Conservation (phyloP, 2,113 vertebrate genomes). For the Callithrix jacchus region DNA sequence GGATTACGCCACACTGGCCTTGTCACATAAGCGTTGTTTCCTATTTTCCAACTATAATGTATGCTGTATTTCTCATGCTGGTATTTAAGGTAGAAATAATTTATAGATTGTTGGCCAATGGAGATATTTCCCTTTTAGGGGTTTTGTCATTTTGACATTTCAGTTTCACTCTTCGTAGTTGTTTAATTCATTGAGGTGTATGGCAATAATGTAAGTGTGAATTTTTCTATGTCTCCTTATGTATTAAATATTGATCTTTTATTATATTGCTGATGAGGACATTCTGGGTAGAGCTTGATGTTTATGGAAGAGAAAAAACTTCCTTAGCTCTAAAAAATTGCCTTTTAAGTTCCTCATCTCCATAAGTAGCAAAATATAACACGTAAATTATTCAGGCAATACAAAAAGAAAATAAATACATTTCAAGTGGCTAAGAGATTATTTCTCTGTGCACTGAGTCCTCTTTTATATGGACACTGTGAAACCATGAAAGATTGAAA, state of each 20-base stretch:
- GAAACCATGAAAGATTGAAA: constrained; percentile 58
- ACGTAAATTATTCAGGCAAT: constrained; percentile 64
- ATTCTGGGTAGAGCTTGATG: constrained; percentile 22
- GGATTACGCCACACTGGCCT: background rate
- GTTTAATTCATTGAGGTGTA: constrained; percentile 27
- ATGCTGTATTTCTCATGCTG: background rate
- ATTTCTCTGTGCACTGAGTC: background rate
- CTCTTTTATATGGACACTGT: background rate
- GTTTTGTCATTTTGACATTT: background rate
- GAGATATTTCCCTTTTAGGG: background rate
- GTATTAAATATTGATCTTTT: constrained; percentile 57
- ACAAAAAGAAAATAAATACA: constrained; percentile 65
- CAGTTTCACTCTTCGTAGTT: constrained; percentile 29
- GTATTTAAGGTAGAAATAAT: constrained; percentile 34
- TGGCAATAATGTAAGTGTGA: constrained; percentile 16
- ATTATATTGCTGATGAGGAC: constrained; percentile 31
- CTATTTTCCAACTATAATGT: constrained; percentile 36
- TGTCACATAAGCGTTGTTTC: background rate
- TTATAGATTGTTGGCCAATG: background rate
- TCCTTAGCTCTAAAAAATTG: constrained; percentile 49
- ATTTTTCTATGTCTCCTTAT: constrained; percentile 52
- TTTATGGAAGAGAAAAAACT: background rate
- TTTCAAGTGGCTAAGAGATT: constrained; percentile 50
- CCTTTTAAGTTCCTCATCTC: constrained; percentile 43
- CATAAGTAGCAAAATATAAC: constrained; percentile 42